phyloP scores from a whole-genome alignment of 2,113 vertebrate genomes.

The Pachyramphus minor region DNA sequence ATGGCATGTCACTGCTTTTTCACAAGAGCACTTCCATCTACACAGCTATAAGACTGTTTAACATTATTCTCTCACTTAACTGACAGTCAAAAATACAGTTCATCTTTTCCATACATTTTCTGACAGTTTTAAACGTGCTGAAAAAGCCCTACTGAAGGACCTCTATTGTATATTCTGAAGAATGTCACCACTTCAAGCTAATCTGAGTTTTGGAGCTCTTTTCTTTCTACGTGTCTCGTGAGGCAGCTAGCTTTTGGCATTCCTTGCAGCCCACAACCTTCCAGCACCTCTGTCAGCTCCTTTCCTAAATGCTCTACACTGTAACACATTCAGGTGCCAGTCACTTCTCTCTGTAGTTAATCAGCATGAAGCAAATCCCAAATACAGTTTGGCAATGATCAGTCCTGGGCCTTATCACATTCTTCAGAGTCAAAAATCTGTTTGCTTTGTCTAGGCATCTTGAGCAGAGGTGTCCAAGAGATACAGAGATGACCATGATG shows the following conservation, averaged over 20 bases:
- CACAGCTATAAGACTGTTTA: background rate
- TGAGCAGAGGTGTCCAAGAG: background rate
- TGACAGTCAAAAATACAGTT: background rate
- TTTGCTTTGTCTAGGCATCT: background rate
- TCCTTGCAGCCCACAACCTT: background rate
- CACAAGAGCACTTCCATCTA: background rate
- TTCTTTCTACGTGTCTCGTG: accelerated
- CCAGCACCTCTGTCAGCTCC: background rate
- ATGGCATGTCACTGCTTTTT: background rate
- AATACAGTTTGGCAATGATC: background rate
- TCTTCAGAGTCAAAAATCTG: background rate
- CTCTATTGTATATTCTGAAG: background rate
- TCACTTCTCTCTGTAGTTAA: background rate
- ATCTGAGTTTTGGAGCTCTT: background rate
- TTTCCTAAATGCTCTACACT: background rate
- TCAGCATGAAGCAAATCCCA: background rate
- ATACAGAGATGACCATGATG: background rate
- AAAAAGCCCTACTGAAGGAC: background rate
- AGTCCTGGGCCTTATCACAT: background rate
- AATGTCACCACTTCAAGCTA: background rate
- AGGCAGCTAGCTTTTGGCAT: background rate
- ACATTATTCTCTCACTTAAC: background rate
- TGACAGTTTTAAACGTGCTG: background rate
- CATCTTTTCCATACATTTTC: background rate
- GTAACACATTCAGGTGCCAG: background rate